Percentiles rank a stretch among this genome's conserved stretches.
These are phyloP conservation scores for Alouatta palliata DNA, from an alignment of 2,113 vertebrate genomes.

Conservation along the genomic window DNA sequence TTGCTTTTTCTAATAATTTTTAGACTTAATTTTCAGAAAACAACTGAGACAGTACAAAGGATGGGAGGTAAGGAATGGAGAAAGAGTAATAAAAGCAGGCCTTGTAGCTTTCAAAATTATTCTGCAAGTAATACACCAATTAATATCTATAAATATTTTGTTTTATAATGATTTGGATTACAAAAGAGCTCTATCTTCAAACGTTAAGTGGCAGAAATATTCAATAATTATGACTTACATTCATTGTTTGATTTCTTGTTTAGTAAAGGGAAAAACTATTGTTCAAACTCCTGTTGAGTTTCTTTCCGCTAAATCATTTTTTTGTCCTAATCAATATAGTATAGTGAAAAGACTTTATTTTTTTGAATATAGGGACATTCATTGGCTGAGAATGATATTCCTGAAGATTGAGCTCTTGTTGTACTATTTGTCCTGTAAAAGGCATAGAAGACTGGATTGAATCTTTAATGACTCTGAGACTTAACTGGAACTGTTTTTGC, in stretches of 20 bases:
- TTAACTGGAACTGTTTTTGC: neutral
- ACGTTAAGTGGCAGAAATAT: neutral
- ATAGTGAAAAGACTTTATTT: neutral
- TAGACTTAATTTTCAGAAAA: neutral
- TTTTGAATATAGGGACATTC: neutral
- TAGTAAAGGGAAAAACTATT: neutral
- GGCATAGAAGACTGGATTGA: neutral
- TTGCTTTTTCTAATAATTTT: neutral
- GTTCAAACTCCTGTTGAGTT: neutral
- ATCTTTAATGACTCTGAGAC: neutral
- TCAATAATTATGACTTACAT: neutral
- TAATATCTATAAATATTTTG: neutral
- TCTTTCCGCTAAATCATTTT: conserved; percentile 12
- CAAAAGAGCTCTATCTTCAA: conserved; percentile 29
- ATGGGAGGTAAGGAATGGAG: neutral
- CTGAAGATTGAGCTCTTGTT: neutral
- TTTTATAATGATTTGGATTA: conserved; percentile 1
- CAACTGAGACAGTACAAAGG: neutral
- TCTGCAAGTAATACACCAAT: neutral
- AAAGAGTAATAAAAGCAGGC: neutral
- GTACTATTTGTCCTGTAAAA: neutral
- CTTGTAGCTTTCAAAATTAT: neutral
- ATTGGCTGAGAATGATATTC: conserved; percentile 11
- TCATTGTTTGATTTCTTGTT: neutral
- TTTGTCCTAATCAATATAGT: neutral